Evolutionary conservation across 2,113 vertebrate species (phyloP).

Genomic region (Panthera uncia): DNA sequence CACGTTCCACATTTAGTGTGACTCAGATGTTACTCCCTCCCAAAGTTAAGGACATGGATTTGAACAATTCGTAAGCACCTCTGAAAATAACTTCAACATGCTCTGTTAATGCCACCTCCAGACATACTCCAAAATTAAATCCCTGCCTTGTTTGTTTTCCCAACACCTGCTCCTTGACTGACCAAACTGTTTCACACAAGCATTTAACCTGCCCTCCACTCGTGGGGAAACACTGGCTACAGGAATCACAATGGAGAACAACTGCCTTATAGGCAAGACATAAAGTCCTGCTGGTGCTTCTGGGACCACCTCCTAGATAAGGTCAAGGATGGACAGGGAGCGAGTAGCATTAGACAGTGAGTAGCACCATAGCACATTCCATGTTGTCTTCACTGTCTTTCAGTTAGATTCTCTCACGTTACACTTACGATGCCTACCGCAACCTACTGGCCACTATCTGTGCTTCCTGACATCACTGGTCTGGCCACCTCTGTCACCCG

Average conservation of each 20-base stretch:
- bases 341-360: not conserved
- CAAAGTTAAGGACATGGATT: not conserved
- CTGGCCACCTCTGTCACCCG: not conserved
- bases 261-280: not conserved
- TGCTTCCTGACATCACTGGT: not conserved
- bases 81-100: conserved; percentile 40
- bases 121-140: conserved; percentile 1
- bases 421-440: not conserved
- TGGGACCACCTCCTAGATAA: not conserved
- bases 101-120: not conserved
- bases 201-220: not conserved
- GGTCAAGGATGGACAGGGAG: not conserved
- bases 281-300: not conserved
- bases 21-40: not conserved
- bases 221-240: not conserved
- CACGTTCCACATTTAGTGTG: not conserved
- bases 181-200: not conserved
- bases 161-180: accelerated
- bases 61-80: conserved; percentile 49
- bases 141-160: not conserved
- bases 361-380: not conserved
- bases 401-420: conserved; percentile 41
- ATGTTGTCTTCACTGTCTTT: not conserved
- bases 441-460: not conserved
- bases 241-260: not conserved